These are phyloP conservation scores for Pocota personata DNA, from an alignment of 2,888 invertebrate genomes.

Conservation along the genomic window DNA sequence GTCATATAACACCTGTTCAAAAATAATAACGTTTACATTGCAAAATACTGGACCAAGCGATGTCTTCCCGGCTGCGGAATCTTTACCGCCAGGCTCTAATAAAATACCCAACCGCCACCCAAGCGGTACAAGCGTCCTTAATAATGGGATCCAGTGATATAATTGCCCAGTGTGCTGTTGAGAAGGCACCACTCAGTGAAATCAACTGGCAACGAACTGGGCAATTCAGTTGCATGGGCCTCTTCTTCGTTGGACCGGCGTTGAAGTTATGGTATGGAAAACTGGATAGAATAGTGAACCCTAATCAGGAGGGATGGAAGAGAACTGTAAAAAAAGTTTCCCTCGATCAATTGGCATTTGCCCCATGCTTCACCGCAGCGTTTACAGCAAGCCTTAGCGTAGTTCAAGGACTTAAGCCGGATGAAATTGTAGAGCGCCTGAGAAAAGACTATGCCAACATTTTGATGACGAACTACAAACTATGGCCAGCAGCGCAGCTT, in stretches of 20 bases:
- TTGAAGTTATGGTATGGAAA: slow-evolving; percentile 77
- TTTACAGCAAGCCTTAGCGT: slow-evolving; percentile 76
- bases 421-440: slow-evolving; percentile 73
- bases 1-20: not conserved
- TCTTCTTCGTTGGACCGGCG: slow-evolving; percentile 78
- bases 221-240: slow-evolving; percentile 77
- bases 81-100: slow-evolving; percentile 39
- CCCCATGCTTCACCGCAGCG: slow-evolving; percentile 77
- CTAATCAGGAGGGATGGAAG: not conserved
- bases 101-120: slow-evolving; percentile 58
- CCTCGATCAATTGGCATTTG: slow-evolving; percentile 77
- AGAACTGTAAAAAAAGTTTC: slow-evolving; percentile 78
- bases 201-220: slow-evolving; percentile 76
- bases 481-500: not conserved
- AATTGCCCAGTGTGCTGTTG: slow-evolving; percentile 77
- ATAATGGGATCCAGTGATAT: slow-evolving; percentile 80
- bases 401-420: slow-evolving; percentile 75
- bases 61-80: slow-evolving; percentile 9
- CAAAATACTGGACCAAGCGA: not conserved
- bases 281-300: slow-evolving; percentile 71
- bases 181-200: slow-evolving; percentile 74
- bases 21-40: not conserved
- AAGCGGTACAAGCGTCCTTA: slow-evolving; percentile 75
- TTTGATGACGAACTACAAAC: not conserved
- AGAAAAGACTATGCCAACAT: slow-evolving; percentile 69